phyloP scores from a whole-genome alignment of 2,113 vertebrate species.

The Furnarius figulus region DNA sequence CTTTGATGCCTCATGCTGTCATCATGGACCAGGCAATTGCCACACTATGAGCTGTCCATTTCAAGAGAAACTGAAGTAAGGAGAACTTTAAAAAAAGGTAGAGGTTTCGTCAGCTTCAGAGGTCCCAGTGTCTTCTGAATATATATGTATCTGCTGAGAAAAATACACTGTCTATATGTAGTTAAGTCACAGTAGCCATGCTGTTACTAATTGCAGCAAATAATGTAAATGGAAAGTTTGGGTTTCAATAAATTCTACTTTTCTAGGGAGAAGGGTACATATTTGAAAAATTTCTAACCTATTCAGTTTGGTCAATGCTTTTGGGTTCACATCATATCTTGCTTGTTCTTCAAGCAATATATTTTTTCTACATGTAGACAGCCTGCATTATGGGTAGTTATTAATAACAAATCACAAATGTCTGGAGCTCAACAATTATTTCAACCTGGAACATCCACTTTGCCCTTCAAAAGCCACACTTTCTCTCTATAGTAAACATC shows the following conservation, averaged over 20 bases:
- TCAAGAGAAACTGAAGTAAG: neutral
- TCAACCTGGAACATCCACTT: neutral
- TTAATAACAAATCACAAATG: neutral
- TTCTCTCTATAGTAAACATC: constrained; percentile 40
- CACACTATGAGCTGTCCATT: neutral
- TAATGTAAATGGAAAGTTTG: neutral
- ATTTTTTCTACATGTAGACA: neutral
- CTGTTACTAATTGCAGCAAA: neutral
- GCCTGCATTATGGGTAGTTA: neutral
- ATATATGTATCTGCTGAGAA: neutral
- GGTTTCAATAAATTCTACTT: neutral
- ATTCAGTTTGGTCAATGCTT: neutral
- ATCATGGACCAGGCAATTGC: neutral
- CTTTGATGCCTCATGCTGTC: neutral
- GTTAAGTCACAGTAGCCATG: neutral
- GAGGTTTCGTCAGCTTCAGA: neutral
- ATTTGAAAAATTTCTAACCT: neutral
- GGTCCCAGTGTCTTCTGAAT: neutral
- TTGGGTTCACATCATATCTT: neutral
- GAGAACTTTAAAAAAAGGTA: neutral
- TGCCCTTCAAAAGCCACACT: constrained; percentile 21
- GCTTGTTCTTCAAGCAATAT: neutral
- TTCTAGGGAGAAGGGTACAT: rapidly evolving
- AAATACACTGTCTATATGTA: neutral
- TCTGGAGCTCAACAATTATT: neutral